Base-by-base conservation (phyloP, 2,888 invertebrate species). In the Prosapia bicincta region DNA sequence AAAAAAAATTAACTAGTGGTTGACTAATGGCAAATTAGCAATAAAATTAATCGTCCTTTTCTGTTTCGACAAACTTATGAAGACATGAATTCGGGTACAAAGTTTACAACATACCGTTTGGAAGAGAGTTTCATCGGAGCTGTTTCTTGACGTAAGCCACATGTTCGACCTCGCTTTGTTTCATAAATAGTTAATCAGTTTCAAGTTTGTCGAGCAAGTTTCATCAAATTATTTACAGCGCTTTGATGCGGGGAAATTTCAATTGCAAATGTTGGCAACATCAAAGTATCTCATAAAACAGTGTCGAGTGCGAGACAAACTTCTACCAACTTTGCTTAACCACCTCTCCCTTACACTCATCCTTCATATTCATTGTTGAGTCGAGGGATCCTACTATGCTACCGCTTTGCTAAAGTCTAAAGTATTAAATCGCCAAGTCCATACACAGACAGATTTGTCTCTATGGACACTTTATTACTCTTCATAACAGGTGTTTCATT, bases 221-320 rank as follows among this genome's bases (percentile, higher is more conserved):
- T 54, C 54, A 54, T 54, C 54, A 54, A 54, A 54, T 54, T 54
- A 54, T 54, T 54, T 54, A 54, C 20, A 54, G 54, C n/a, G 54
- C 54, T 54, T 54, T 54, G 54, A 54, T 54, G 54, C 54, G 13
- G 20, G 54, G 54, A 54, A 54, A 54, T 54, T 54, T 54, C 54
- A 54, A 54, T 54, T 54, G 54, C 54, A 54, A 54, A 54, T 54
- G 54, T 54, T 54, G 54, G 54, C 54, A 54, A 54, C 54, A 54
- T 54, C 54, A 54, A 54, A 54, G 54, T 54, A 54, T 54, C 54
- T 54, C 54, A 54, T 54, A 54, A 54, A 54, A 54, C 54, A 54
- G 54, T 54, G 54, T 54, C 54, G n/a, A 54, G 54, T 54, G 54
- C 7, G 54, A 54, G 54, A 54, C 54, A 54, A 54, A 54, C 54